Base-by-base conservation (phyloP, 2,113 vertebrate species). In the Mola mola region DNA sequence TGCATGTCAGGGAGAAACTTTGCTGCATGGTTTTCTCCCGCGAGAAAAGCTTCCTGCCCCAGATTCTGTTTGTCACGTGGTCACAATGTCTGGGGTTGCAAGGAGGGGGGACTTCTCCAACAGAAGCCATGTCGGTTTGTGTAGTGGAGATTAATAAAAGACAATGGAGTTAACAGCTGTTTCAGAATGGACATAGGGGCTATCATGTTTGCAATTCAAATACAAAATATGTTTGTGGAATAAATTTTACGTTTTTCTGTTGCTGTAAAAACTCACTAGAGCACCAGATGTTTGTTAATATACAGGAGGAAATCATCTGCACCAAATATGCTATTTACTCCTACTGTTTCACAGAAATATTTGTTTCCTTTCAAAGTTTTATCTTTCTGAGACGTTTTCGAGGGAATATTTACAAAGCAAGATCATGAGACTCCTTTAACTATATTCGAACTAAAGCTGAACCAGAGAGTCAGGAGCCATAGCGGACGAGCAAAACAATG, bases 91-190 rank as follows among this genome's bases (percentile, higher is more conserved):
- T 16, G 36, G 36, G 2, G 8, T 16, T 15, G 36, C 6, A 6
- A 16, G 13, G 4, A 15, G n/a, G 41, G 13, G 34, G 21, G 34
- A 25, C 13, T 29, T 47, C 41, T 48, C 40, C 53, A 9, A 34
- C 8, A 28, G 52, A 60, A 70, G 28, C 29, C 21, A 29, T 64
- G 44, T 51, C 65, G 49, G 55, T 66, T 56, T 61, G 4, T 65
- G 64, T 49, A 59, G 52, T 40, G 36, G 24, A 6, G 16, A 58
- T 58, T 8, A 47, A 41, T 62, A 28, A 62, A 66, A 42, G 9
- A n/a, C 16, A 22, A 8, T 64, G 29, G 10, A 22, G 21, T 28
- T 22, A 8, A 5, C 21, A 72, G 51, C 52, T 72, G 50, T 43
- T 43, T 46, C 55, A 6, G 12, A 44, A 34, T 37, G 42, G 24